A percentile compares a stretch with the other conserved stretches of the same genome.
Conservation (phyloP, 2,888 invertebrate species). For the Agrochola macilenta region DNA sequence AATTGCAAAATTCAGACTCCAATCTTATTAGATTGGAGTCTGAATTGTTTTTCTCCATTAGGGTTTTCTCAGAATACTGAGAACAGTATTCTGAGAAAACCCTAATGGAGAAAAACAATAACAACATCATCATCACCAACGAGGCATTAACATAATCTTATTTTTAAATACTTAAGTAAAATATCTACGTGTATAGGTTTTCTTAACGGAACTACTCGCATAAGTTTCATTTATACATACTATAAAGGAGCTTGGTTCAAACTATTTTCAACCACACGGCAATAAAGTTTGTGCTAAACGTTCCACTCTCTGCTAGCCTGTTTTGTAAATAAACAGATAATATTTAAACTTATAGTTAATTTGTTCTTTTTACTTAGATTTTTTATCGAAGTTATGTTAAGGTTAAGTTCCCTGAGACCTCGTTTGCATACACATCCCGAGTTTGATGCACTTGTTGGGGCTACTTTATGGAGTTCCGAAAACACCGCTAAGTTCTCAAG, state of each 20-base stretch:
- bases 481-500: background rate
- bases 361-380: background rate
- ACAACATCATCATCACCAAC: too few species aligned
- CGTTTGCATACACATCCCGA: background rate
- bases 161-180: too few species aligned
- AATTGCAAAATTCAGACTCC: too few species aligned
- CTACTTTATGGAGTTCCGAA: background rate
- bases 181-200: background rate
- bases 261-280: slow-evolving; percentile 28
- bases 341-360: background rate
- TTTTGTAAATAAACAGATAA: background rate
- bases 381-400: too few species aligned
- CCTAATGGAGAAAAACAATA: too few species aligned
- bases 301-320: background rate
- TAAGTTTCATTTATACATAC: slow-evolving; percentile 24
- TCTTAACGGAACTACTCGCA: background rate
- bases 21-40: too few species aligned
- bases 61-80: too few species aligned
- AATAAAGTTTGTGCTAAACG: slow-evolving; percentile 40
- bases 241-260: slow-evolving; percentile 10
- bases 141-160: too few species aligned
- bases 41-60: too few species aligned
- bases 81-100: too few species aligned
- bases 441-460: background rate
- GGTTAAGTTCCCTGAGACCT: background rate